A percentile compares a stretch with the other conserved stretches of the same genome.
phyloP scores from a whole-genome alignment of 2,888 invertebrate species.

The Lordiphosa andalusiaca region DNA sequence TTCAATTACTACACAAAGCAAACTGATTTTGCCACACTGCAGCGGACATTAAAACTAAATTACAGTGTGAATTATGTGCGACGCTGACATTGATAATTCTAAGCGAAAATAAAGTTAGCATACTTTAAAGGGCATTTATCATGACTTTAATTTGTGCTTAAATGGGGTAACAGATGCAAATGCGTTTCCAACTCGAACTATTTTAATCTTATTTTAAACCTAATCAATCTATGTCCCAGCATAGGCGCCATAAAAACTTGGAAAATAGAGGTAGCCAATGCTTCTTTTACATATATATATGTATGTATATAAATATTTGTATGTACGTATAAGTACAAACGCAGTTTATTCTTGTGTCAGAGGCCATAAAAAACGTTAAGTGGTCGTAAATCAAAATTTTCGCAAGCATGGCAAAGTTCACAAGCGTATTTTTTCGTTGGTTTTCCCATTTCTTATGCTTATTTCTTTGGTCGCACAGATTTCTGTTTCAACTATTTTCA shows the following conservation, averaged over 20 bases:
- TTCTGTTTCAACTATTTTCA: conserved; percentile 27
- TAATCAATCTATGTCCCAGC: too few species aligned
- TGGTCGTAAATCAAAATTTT: conserved; percentile 71
- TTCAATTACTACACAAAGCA: too few species aligned
- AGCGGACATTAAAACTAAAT: too few species aligned
- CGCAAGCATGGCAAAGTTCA: conserved; percentile 56
- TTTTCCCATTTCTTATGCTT: conserved; percentile 12
- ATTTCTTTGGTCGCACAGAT: conserved; percentile 20
- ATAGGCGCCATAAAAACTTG: background rate
- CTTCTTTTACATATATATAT: background rate
- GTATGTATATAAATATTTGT: conserved; percentile 21
- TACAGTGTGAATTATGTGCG: too few species aligned
- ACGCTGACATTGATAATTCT: too few species aligned
- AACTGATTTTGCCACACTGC: too few species aligned
- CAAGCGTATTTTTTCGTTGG: conserved; percentile 25
- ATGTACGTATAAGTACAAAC: conserved; percentile 28
- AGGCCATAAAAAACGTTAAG: conserved; percentile 67
- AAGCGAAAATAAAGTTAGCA: too few species aligned
- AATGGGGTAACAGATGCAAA: too few species aligned
- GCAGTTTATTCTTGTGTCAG: conserved; percentile 37
- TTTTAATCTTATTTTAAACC: too few species aligned
- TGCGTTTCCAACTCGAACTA: too few species aligned
- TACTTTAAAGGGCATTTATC: too few species aligned
- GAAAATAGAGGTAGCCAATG: background rate
- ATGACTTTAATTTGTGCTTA: too few species aligned